A percentile compares a stretch with the other conserved stretches of the same genome.
These are phyloP conservation scores for Brachypodius melanocephalos DNA, from an alignment of 2,113 vertebrate species.

Conservation along the genomic window DNA sequence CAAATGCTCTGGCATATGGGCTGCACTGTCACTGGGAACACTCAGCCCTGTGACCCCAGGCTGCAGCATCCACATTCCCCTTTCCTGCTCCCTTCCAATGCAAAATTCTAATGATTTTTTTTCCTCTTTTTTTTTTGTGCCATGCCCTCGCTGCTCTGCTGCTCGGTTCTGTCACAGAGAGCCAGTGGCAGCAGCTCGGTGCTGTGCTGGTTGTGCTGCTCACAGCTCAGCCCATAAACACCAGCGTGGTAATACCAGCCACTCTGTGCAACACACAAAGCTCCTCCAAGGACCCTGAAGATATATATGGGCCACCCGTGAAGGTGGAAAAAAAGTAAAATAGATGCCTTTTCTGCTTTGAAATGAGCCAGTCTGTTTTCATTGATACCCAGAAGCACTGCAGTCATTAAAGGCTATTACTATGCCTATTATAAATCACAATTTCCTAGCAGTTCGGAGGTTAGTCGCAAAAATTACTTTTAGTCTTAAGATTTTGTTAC, in stretches of 20 bases:
- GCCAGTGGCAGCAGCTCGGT: background rate
- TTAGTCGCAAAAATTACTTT: conserved; percentile 25
- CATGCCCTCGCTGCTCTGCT: background rate
- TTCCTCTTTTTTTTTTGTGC: background rate
- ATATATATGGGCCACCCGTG: conserved; percentile 13
- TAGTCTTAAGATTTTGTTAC: background rate
- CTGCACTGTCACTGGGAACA: background rate
- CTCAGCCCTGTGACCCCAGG: background rate
- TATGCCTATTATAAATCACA: conserved; percentile 50
- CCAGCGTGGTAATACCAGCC: background rate
- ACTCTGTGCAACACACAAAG: background rate
- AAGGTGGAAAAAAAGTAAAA: background rate
- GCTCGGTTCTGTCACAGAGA: background rate
- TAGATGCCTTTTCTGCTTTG: background rate
- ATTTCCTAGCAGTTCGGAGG: conserved; percentile 19
- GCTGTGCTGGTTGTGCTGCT: background rate
- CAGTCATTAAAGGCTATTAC: conserved; percentile 51
- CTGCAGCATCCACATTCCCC: background rate
- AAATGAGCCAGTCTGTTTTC: conserved; percentile 23
- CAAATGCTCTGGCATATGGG: conserved; percentile 49
- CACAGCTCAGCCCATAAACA: background rate
- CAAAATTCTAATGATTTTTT: background rate
- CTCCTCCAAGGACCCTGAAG: conserved; percentile 1
- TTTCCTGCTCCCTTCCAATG: background rate
- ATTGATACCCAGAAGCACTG: background rate